Conservation (phyloP, 2,888 invertebrate genomes). For the Amiota communis region DNA sequence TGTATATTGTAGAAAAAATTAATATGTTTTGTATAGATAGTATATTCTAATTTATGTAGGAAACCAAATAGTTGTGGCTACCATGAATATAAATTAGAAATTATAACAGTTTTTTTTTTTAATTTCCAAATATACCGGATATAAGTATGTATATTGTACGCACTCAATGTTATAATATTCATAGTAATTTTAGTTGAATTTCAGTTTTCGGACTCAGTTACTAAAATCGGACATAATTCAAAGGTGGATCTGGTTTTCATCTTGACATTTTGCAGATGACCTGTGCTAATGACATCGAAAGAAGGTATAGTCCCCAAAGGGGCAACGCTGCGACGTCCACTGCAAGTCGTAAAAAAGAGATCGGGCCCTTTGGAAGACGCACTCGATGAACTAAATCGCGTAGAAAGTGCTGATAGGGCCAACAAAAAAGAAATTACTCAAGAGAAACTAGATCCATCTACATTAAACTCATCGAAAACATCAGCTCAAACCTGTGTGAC, state of each 20-base stretch:
- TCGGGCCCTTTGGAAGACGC: slow-evolving; percentile 58
- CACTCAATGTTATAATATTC: no score
- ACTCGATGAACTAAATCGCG: slow-evolving; percentile 48
- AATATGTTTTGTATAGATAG: no score
- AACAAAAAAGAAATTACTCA: slow-evolving; percentile 17
- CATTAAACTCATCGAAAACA: slow-evolving; percentile 29
- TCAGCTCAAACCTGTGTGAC: neutral
- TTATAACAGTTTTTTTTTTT: no score
- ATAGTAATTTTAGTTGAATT: no score
- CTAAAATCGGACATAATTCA: neutral
- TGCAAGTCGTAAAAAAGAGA: slow-evolving; percentile 55
- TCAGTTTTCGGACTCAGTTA: neutral
- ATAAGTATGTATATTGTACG: no score
- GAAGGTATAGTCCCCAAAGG: slow-evolving; percentile 20
- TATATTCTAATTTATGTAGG: no score
- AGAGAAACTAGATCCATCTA: slow-evolving; percentile 12
- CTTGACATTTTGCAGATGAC: neutral
- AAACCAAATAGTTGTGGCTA: no score
- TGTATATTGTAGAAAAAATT: no score
- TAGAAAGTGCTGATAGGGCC: neutral
- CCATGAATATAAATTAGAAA: no score
- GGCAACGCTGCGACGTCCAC: slow-evolving; percentile 48
- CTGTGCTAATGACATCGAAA: slow-evolving; percentile 32
- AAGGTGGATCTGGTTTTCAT: neutral
- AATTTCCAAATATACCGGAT: no score